Percentiles rank a stretch among this genome's conserved stretches.
phyloP scores from a whole-genome alignment of 92 coral and sea anemone species.

The Parazoanthus swiftii region DNA sequence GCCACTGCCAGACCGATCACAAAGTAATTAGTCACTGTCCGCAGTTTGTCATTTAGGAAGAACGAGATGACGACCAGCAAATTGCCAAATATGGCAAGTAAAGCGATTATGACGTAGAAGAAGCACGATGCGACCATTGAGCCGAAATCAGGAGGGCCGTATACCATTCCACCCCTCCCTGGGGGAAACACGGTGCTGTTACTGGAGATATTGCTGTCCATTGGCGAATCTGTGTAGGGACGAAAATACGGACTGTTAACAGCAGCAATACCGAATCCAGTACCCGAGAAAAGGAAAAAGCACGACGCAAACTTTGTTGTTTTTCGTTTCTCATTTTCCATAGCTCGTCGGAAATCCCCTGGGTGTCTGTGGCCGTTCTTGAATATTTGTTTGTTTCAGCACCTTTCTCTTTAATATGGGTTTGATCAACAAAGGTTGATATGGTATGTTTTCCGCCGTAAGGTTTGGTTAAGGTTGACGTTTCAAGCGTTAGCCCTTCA shows the following conservation, averaged over 20 bases:
- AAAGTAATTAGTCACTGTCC: constrained; percentile 73
- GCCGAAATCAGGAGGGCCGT: constrained; percentile 34
- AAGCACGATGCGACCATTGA: constrained; percentile 58
- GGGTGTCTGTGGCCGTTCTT: too few species aligned
- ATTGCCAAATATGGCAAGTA: constrained; percentile 75
- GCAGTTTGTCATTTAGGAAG: constrained; percentile 76
- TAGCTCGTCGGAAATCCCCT: too few species aligned
- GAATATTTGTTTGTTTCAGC: too few species aligned
- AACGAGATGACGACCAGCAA: constrained; percentile 70
- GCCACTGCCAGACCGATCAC: constrained; percentile 82
- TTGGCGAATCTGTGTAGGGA: not conserved
- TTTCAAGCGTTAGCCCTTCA: too few species aligned
- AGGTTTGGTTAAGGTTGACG: too few species aligned
- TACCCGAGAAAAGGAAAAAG: too few species aligned
- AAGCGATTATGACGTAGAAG: constrained; percentile 70
- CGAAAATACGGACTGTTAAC: too few species aligned
- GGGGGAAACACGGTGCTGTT: not conserved
- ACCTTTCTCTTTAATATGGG: too few species aligned
- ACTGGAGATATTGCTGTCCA: not conserved
- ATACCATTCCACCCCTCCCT: not conserved
- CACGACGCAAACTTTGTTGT: too few species aligned
- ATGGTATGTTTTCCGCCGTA: too few species aligned
- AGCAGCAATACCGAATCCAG: not conserved
- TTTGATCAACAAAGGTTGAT: too few species aligned
- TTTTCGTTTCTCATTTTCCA: too few species aligned